Evolutionary conservation across 2,113 vertebrate genomes (phyloP), one percentile per base, ranked within the genome.

Genomic region (Nycticryphes semicollaris): DNA sequence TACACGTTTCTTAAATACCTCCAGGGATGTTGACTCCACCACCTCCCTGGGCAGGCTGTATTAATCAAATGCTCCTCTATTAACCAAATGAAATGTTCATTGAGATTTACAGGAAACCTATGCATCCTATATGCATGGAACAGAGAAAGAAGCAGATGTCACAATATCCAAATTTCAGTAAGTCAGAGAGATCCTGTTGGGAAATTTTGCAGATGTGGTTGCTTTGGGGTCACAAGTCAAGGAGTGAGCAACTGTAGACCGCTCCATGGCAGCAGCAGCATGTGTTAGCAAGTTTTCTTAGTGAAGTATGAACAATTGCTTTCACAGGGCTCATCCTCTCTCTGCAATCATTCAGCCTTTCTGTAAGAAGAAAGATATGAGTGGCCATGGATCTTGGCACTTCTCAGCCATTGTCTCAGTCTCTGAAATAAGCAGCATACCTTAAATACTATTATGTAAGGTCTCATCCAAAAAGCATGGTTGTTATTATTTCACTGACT

Each of bases 181-280:
- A 82, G 48, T 59, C 37, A 63, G 31, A 48, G 47, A 91, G 35
- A 82, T 51, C 45, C 69, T 41, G 2, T 8, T 85, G 53, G 53
- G 89, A 87, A 91, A 95, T 89, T 50, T 30, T 87, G 77, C 35
- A 64, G 91, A 68, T 19, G 17, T 89, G 81, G 62, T 70, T 93
- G 53, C 74, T 87, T 89, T 22, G 2, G 35, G 14, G n/a, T 87
- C 89, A 91, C 35, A 84, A 87, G 87, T 75, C 30, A 53, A 84
- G 84, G 84, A 66, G 14, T 25, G 30, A 96, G 74, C 64, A 90
- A 90, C 2, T 30, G 7, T 51, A 87, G 73, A 37, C 60, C 3
- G 1, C 7, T 21, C 35, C 60, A 37, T 56, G 47, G 53, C 73
- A 80, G 43, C 18, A 41, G 22, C 56, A 90, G 48, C 48, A 56